A percentile compares a stretch with the other conserved stretches of the same genome.
phyloP scores from a whole-genome alignment of 1,140 invertebrate species.

The Bombus impatiens region DNA sequence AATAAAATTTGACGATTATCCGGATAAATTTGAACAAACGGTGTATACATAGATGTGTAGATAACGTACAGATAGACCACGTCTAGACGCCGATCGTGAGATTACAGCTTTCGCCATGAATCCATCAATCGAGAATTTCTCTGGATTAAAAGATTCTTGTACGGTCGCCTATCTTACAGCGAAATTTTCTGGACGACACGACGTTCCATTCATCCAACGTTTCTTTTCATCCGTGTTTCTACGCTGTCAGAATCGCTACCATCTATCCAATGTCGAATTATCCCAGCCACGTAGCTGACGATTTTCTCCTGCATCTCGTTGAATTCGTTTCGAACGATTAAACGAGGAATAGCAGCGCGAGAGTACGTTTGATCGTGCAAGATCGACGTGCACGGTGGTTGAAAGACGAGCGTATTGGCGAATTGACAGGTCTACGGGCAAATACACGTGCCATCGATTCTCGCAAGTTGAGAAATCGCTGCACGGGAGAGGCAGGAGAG shows the following conservation, averaged over 20 bases:
- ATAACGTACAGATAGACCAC: too few relatives aligned
- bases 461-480: constrained; percentile 37
- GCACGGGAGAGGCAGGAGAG: constrained; percentile 18
- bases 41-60: not conserved
- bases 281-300: too few relatives aligned
- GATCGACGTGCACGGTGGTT: not conserved
- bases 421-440: not conserved
- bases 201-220: not conserved
- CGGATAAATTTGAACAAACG: not conserved
- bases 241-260: not conserved
- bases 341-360: not conserved
- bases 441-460: constrained; percentile 32
- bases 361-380: not conserved
- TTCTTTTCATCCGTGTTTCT: not conserved
- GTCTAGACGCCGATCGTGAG: too few relatives aligned
- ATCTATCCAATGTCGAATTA: too few relatives aligned
- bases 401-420: not conserved
- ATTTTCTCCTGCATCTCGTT: not conserved
- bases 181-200: not conserved
- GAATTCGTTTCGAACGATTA: not conserved
- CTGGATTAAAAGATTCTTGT: not conserved
- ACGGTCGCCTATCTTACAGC: not conserved
- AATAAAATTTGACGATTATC: not conserved
- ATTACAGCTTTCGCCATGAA: too few relatives aligned
- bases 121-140: not conserved